Evolutionary conservation across 2,888 invertebrate species (phyloP), one percentile per base, ranked within the genome.

Genomic region (Nemotelus nigrinus): DNA sequence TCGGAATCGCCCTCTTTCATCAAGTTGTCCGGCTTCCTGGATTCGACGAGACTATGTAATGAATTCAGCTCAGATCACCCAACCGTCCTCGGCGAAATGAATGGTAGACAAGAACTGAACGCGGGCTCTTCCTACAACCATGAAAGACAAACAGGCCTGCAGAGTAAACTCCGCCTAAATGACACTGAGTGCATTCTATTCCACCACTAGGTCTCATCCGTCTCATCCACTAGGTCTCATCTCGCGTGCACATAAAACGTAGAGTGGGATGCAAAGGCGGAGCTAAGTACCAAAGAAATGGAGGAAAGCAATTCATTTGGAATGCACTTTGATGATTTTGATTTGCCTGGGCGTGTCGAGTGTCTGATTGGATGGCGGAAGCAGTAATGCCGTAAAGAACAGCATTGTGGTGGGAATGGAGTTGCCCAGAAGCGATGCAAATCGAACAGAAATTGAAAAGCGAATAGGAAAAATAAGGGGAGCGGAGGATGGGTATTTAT

Each of bases 291-390:
- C 53, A 45, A 25, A 65, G 53, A 48, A 76, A 76, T 76, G 76
- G 76, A 55, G 64, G 75, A 57, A 75, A 44, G 39, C 4, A 8
- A 3, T 39, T 48, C 53, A 43, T 41, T 47, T 53, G 6, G 53
- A 39, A 53, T 70, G 70, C 70, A 70, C 70, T 70, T 70, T 43
- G 10, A 41, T 7, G 57, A 65, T 41, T 44, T 72, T 50, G 10
- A 50, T 68, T 41, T 7, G 53, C 53, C 53, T 50, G 50, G 45
- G 74, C 53, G 70, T 10, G 53, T 43, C 53, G 7, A 3, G 55
- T n/a, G 5, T n/a, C 39, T 71, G 77, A 80, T 78, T 80, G 80
- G 80, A n/a, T 72, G 72, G 7, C 47, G 47, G 39, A 57, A 41
- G 43, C 8, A 67, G 7, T 53, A 43, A 55, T 70, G 70, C 1